Conservation (phyloP, 1,140 invertebrate genomes). For the Apis florea region DNA sequence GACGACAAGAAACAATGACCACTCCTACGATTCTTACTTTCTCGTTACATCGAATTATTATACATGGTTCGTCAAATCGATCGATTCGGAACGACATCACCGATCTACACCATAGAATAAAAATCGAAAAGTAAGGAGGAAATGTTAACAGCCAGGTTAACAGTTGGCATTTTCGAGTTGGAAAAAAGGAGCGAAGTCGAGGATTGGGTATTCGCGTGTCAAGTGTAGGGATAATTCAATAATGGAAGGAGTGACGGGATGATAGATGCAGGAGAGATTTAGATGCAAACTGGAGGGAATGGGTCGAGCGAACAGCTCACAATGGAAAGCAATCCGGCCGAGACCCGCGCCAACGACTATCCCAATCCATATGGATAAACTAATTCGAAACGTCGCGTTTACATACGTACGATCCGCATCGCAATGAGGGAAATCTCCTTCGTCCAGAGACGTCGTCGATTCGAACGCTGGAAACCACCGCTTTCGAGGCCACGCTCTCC, state of each 20-base stretch:
- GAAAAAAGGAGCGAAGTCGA: neutral
- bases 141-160: neutral
- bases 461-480: constrained; percentile 6
- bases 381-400: constrained; percentile 59
- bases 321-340: constrained; percentile 62
- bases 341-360: constrained; percentile 38
- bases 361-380: constrained; percentile 66
- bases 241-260: constrained; percentile 30
- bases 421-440: constrained; percentile 45
- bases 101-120: too few relatives aligned
- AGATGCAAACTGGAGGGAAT: constrained; percentile 62
- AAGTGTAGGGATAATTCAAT: constrained; percentile 56
- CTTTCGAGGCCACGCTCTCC: neutral
- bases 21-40: too few relatives aligned
- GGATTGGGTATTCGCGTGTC: constrained; percentile 37
- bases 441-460: constrained; percentile 46
- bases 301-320: constrained; percentile 54
- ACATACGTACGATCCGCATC: constrained; percentile 26
- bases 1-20: too few relatives aligned
- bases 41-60: too few relatives aligned
- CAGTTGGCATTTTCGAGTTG: constrained; percentile 4
- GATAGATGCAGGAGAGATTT: constrained; percentile 42
- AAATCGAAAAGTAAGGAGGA: too few relatives aligned
- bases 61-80: too few relatives aligned
- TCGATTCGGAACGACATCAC: too few relatives aligned